Evolutionary conservation across 2,888 invertebrate genomes (phyloP), one percentile per base, ranked within the genome.

Genomic region (Harpalus rubripes): DNA sequence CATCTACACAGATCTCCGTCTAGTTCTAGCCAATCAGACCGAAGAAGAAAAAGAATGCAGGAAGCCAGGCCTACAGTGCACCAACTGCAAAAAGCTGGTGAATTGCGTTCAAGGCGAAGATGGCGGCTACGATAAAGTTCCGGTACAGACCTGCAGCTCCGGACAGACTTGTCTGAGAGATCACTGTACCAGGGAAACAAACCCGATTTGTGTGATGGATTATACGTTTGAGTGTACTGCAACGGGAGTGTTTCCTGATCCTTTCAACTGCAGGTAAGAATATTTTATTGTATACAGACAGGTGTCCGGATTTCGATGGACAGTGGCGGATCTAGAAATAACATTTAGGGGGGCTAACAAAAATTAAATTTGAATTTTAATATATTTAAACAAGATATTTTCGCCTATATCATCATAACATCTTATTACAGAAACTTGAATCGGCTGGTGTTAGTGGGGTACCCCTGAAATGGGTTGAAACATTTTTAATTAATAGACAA

Each of bases 181-280:
- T 41, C 80, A 80, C 5, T 80, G 80, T n/a, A 80, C 80, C 2
- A 39, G 6, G 0, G 80, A 61, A 12, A 8, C 80, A 8, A 80
- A 80, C 12, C 80, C 80, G 39, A 41, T 10, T 16, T 80, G 80
- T 16, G 58, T 78, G 3, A 58, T 7, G 10, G 80, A 18, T 5
- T 80, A 32, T 12, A 41, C 52, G 10, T 81, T 81, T 81, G 63
- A 44, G 4, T 81, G 81, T 56, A 81, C 81, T 10, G 56, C 22
- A 2, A 81, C 68, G 7, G 81, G 65, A 52, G 12, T 81, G 6
- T 81, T 65, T 56, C 81, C 81, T 7, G 81, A 81, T 68, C 81
- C 81, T 1, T 81, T 52, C 56, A 65, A 81, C 32, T 81, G 81
- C 44, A n/a, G 44, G 44, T 52, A 4, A 52, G 12, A 12, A 52